phyloP scores from a whole-genome alignment of 2,113 vertebrate genomes.

The Choloepus hoffmanni region DNA sequence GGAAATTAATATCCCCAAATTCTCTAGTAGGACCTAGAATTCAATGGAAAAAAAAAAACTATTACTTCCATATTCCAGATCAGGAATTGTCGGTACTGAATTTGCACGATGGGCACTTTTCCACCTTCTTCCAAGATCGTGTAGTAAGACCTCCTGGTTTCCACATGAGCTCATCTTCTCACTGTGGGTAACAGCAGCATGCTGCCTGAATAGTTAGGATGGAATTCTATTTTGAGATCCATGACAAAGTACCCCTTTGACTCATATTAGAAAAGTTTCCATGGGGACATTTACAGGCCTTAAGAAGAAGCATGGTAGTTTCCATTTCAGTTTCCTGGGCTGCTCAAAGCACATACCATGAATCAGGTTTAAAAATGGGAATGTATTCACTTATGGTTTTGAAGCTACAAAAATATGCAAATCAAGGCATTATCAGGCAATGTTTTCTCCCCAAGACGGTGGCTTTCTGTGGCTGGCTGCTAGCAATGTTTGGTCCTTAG shows the following conservation, averaged over 20 bases:
- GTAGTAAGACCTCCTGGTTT: neutral
- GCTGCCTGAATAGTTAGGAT: neutral
- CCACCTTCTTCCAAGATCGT: neutral
- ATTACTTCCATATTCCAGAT: slow-evolving; percentile 9
- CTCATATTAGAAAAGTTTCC: neutral
- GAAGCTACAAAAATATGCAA: too few relatives aligned
- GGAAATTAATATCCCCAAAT: slow-evolving; percentile 20
- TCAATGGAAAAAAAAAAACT: neutral
- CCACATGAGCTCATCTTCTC: neutral
- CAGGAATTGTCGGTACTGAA: neutral
- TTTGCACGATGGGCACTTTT: neutral
- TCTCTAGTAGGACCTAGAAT: neutral
- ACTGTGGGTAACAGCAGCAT: neutral
- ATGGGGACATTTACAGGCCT: neutral
- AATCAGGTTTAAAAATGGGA: too few relatives aligned
- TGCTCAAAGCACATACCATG: too few relatives aligned
- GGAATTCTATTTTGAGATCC: neutral
- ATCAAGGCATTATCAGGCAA: too few relatives aligned
- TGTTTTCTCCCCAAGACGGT: too few relatives aligned
- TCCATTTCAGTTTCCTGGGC: too few relatives aligned
- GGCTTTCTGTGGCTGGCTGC: too few relatives aligned
- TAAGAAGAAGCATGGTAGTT: neutral
- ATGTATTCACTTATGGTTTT: too few relatives aligned
- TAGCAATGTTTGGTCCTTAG: too few relatives aligned
- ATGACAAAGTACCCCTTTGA: neutral